Evolutionary conservation across 2,888 invertebrate species (phyloP), one percentile per base, ranked within the genome.

Genomic region (Desoria tigrina): DNA sequence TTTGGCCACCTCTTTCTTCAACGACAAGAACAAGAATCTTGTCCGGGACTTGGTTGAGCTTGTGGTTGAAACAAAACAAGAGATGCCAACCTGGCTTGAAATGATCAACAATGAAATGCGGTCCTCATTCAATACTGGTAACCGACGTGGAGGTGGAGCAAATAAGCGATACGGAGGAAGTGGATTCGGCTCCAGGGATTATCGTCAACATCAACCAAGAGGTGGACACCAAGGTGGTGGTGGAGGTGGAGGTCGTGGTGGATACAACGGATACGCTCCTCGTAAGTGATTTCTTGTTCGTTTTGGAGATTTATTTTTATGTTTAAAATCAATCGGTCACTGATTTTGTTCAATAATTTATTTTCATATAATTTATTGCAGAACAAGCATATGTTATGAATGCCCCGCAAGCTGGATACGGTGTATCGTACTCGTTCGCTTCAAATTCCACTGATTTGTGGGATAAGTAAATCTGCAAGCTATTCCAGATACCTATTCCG

Each of bases 1-100:
- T 77, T 86, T 96, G 72, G 99, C 99, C 72, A 99, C 98, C 18
- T 97, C 97, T 26, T 99, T 99, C 85, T 99, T 99, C 85, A 99
- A 99, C 82, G 92, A 94, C 78, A 93, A 94, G 80, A 99, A 99
- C 83, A 88, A 93, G 78, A 97, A 98, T 81, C 88, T 99, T 78
- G 90, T 94, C 45, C 85, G 90, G 32, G 95, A 97, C 78, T 85
- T 99, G 78, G 86, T 96, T 71, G 95, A 97, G 79, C 83, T 99
- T 76, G 85, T 99, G 73, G 86, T 90, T 54, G 99, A 99, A 82
- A 91, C 97, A 32, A 96, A 99, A 79, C 99, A 99, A 82, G 95
- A 95, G 78, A 86, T 93, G 77, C 98, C 98, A 16, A 84, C 82
- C 37, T 95, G 91, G 88, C 82, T 94, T 72, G 90, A 90, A 77